Evolutionary conservation across 1,140 invertebrate species (phyloP), one percentile per base, ranked within the genome.

Genomic region (Trichonephila inaurata): DNA sequence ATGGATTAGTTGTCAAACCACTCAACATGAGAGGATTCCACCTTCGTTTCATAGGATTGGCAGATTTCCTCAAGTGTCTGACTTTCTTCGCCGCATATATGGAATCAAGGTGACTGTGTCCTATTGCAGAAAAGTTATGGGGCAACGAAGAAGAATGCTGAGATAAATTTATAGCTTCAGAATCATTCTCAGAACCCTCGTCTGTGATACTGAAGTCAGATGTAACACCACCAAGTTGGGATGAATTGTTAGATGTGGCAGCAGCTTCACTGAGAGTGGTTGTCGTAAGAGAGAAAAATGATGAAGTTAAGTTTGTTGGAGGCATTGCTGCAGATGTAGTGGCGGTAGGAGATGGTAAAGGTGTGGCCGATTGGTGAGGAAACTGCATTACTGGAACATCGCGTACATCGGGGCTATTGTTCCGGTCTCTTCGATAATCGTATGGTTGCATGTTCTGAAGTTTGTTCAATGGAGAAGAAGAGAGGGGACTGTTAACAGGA

Each of bases 361-460:
- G 95, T 95, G 95, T 7, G 96, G 96, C n/a, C 62, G 58, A 24
- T 28, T 87, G 91, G n/a, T 83, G 93, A 90, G 93, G 88, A 61
- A 85, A 90, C 33, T 90, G 87, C 1, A 94, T 24, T 1, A 81
- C 21, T 33, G 88, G 93, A 21, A 51, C n/a, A 5, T 93, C 85
- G 2, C 92, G 24, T 5, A 87, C 72, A n/a, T 94, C 93, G 7
- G 93, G 93, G 19, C 93, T 94, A 64, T 89, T 51, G 33, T 89
- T 89, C 12, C 93, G 40, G 14, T 94, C 93, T 89, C 95, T 98
- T 28, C 98, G 97, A 95, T 98, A 99, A 95, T 99, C 98, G 95
- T 98, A 99, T 2, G 98, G 98, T 95, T 99, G 98, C 98, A 99
- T 99, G 95, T 97, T 99, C 96, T 99, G 98, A 40, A 99, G 96